These are phyloP conservation scores for Lasioglossum albipes DNA, from an alignment of 1,140 invertebrate species.

Conservation along the genomic window DNA sequence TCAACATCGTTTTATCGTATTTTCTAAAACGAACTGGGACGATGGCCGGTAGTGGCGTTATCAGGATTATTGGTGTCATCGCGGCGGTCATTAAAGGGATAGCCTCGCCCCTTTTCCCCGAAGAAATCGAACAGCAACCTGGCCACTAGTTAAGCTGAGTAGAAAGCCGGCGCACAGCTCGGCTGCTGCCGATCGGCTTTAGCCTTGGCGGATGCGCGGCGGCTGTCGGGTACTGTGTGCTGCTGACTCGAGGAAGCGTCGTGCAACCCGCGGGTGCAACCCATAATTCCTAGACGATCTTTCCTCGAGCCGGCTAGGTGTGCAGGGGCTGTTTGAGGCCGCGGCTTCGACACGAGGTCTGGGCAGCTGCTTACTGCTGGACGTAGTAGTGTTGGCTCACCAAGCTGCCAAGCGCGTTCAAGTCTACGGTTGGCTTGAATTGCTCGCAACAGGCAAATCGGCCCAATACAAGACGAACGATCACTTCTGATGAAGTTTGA, in stretches of 20 bases:
- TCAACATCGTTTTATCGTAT: constrained; percentile 14
- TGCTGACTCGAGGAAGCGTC: constrained; percentile 9
- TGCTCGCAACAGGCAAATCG: too few relatives aligned
- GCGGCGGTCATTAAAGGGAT: neutral
- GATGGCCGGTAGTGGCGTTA: constrained; percentile 21
- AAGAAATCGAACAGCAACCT: neutral
- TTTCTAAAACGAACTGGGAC: constrained; percentile 22
- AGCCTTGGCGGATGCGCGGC: constrained; percentile 13
- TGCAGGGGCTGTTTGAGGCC: too few relatives aligned
- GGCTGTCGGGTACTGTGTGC: neutral
- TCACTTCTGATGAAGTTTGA: too few relatives aligned
- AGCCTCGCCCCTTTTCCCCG: neutral
- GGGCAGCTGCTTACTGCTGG: too few relatives aligned
- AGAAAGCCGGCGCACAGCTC: neutral
- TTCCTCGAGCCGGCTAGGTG: neutral
- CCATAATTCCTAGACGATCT: constrained; percentile 47
- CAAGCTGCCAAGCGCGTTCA: too few relatives aligned
- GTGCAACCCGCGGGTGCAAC: constrained; percentile 20
- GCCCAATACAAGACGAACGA: too few relatives aligned
- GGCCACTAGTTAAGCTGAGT: too few relatives aligned
- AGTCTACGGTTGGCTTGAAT: too few relatives aligned
- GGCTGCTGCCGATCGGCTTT: constrained; percentile 16
- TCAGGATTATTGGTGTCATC: constrained; percentile 35
- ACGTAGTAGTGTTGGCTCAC: too few relatives aligned
- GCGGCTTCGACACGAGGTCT: too few relatives aligned